Base-by-base conservation (phyloP, 1,140 invertebrate genomes). In the Drosophila albomicans region DNA sequence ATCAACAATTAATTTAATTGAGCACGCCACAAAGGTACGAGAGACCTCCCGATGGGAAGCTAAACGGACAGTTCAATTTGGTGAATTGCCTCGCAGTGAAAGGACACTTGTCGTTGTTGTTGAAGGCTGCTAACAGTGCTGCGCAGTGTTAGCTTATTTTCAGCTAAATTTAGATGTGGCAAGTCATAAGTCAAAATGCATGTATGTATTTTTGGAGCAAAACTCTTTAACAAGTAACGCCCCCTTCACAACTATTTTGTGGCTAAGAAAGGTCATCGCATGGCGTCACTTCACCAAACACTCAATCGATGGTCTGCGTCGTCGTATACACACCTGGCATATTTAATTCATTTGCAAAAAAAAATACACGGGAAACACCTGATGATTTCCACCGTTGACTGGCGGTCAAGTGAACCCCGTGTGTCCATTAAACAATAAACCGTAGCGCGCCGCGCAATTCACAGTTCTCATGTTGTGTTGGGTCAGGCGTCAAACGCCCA, bases 1-100 rank as follows among this genome's bases (percentile, higher is more conserved):
- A 54, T 46, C 58, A 61, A 61, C 71, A 74, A 25, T 59, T 68
- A 68, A 61, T 68, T 54, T 68, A 61, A 68, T 61, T 73, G 70
- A 66, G 45, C 52, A 73, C 70, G 63, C 20, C 63, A 66, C 38
- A 25, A 25, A 4, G 20, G 20, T 25, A 25, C 20, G 20, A 25
- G 61, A 67, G 35, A 10, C 35, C 32, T 5, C 32, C 32, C 32
- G 32, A 32, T 41, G 38, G 5, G 41, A 13, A n/a, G 58, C 8
- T 43, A 38, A 62, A 28, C 49, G 15, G 30, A 72, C 52, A 72
- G 56, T 25, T 66, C 64, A 66, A 71, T 71, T 69, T 71, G 41
- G 7, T 56, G 30, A 38, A 51, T 43, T 65, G 64, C 7, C 7
- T 25, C 63, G 11, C 20, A 25, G 48, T 5, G 51, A 52, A 56